Evolutionary conservation across 2,113 vertebrate species (phyloP).

Genomic region (Apaloderma vittatum): DNA sequence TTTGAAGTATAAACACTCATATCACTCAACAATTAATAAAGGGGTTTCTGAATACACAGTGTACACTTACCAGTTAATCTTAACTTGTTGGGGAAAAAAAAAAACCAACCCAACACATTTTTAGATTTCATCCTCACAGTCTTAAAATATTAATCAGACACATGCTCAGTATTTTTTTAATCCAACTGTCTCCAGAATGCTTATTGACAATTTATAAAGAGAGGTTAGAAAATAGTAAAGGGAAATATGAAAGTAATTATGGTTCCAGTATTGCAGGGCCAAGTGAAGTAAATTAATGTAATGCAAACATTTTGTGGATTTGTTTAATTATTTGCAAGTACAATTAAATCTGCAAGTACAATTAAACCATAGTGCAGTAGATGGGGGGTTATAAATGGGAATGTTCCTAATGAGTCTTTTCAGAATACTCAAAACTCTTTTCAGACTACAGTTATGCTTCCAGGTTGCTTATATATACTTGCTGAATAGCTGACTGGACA

Average conservation of each 20-base stretch:
- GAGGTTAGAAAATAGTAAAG: conserved; percentile 79
- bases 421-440: background rate
- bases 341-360: conserved; percentile 71
- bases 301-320: conserved; percentile 75
- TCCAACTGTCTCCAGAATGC: conserved; percentile 77
- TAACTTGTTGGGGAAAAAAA: background rate
- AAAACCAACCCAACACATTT: conserved; percentile 1
- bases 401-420: conserved; percentile 29
- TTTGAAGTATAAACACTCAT: background rate
- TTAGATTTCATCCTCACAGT: conserved; percentile 76
- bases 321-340: conserved; percentile 79
- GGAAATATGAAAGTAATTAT: conserved; percentile 82
- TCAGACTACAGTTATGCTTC: background rate
- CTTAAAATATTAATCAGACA: conserved; percentile 85
- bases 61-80: conserved; percentile 27
- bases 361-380: conserved; percentile 48
- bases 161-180: conserved; percentile 69
- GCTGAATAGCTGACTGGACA: background rate
- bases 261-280: conserved; percentile 62
- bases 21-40: background rate
- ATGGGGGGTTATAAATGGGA: conserved; percentile 35
- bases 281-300: conserved; percentile 75
- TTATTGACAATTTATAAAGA: conserved; percentile 80
- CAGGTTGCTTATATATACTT: background rate
- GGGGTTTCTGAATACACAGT: background rate